Conservation (phyloP, 1,140 invertebrate genomes). For the Kradibia gibbosae region DNA sequence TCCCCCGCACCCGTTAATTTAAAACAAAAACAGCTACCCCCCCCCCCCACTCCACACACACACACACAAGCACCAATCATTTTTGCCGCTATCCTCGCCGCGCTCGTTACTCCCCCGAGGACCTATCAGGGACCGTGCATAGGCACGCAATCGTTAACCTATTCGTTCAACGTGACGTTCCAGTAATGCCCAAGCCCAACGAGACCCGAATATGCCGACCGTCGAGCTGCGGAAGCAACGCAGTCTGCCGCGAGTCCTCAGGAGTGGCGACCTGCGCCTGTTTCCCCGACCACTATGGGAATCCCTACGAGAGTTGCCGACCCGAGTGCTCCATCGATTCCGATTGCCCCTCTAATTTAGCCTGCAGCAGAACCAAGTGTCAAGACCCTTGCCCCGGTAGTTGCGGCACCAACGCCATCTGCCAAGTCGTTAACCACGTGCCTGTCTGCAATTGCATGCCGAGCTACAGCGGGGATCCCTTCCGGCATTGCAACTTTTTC, state of each 20-base stretch:
- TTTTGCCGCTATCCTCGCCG: neutral
- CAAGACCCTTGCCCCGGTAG: slow-evolving; percentile 83
- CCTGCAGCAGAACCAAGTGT: slow-evolving; percentile 84
- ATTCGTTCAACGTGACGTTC: neutral
- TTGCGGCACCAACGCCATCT: slow-evolving; percentile 83
- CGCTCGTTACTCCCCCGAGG: no score
- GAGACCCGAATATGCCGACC: slow-evolving; percentile 76
- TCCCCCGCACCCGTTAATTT: no score
- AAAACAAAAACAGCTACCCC: no score
- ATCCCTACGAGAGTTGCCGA: slow-evolving; percentile 82
- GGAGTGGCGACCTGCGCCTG: slow-evolving; percentile 80
- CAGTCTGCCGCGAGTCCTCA: slow-evolving; percentile 79
- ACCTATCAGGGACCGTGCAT: no score
- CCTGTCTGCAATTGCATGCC: slow-evolving; percentile 81
- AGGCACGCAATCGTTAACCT: no score
- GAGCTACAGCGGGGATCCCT: slow-evolving; percentile 84
- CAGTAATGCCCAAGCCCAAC: slow-evolving; percentile 49
- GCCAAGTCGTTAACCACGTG: slow-evolving; percentile 82
- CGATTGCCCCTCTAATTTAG: slow-evolving; percentile 81
- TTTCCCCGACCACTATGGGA: slow-evolving; percentile 79
- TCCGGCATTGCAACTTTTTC: slow-evolving; percentile 75
- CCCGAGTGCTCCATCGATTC: slow-evolving; percentile 82
- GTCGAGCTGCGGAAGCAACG: slow-evolving; percentile 83
- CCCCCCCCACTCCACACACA: no score
- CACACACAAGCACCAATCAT: no score